phyloP scores from a whole-genome alignment of 2,888 invertebrate genomes.

The Cheilosia pagana region DNA sequence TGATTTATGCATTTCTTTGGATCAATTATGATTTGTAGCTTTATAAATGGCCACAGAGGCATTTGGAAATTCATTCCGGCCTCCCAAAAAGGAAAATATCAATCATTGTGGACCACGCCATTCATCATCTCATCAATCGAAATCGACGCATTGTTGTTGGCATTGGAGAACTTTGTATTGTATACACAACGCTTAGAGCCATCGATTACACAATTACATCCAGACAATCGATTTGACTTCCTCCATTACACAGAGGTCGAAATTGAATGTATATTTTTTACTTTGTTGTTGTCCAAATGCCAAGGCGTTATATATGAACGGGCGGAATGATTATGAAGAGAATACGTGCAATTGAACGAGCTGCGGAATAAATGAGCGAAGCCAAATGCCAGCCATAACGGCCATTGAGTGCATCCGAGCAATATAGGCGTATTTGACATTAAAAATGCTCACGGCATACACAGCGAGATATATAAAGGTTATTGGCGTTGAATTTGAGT shows the following conservation, averaged over 20 bases:
- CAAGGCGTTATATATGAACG: slow-evolving; percentile 37
- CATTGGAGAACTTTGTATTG: slow-evolving; percentile 6
- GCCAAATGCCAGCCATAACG: slow-evolving; percentile 10
- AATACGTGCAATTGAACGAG: slow-evolving; percentile 34
- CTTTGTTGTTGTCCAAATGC: slow-evolving; percentile 39
- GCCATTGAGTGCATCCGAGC: slow-evolving; percentile 36
- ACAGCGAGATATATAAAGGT: slow-evolving; percentile 25
- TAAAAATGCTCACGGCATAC: slow-evolving; percentile 50
- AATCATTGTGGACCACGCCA: slow-evolving; percentile 4
- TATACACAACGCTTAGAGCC: not conserved
- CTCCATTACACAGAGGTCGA: slow-evolving; percentile 21
- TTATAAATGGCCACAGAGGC: not conserved
- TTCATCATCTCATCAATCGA: slow-evolving; percentile 20
- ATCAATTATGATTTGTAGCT: slow-evolving; percentile 4
- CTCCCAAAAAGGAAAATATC: slow-evolving; percentile 6
- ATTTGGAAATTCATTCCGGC: not conserved
- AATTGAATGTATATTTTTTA: slow-evolving; percentile 12
- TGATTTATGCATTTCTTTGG: slow-evolving; percentile 28
- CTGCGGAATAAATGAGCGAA: slow-evolving; percentile 7
- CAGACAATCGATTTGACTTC: slow-evolving; percentile 36
- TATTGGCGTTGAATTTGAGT: slow-evolving; percentile 31
- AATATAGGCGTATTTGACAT: slow-evolving; percentile 57
- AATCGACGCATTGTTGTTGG: slow-evolving; percentile 10
- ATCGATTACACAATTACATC: slow-evolving; percentile 33
- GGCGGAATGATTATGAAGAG: slow-evolving; percentile 9